Percentiles rank a stretch among this genome's conserved stretches.
phyloP scores from a whole-genome alignment of 2,113 vertebrate species.

The Bothrops jararaca region DNA sequence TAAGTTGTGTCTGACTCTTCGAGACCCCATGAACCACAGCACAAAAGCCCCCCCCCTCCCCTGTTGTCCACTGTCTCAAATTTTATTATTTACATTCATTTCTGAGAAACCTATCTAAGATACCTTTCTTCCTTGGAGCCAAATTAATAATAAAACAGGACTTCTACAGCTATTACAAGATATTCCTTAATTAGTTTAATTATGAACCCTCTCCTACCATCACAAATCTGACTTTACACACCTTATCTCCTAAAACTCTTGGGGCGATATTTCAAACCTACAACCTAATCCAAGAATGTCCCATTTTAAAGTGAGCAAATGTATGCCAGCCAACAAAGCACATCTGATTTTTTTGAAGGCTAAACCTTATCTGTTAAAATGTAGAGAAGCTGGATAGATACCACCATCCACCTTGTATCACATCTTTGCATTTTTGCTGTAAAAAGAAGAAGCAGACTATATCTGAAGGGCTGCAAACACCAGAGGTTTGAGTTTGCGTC shows the following conservation, averaged over 20 bases:
- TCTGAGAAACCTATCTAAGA: not conserved
- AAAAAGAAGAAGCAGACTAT: not conserved
- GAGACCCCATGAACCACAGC: not conserved
- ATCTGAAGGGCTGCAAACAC: not conserved
- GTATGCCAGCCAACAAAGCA: not conserved
- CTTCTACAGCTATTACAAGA: not conserved
- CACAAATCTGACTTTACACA: not conserved
- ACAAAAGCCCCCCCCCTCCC: fast-evolving
- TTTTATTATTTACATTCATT: not conserved
- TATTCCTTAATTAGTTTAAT: not conserved
- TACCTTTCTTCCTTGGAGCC: not conserved
- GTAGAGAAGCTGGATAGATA: too few relatives aligned
- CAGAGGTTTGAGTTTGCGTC: not conserved
- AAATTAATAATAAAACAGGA: not conserved
- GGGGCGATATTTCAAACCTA: not conserved
- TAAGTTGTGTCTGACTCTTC: not conserved
- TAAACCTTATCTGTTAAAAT: not conserved
- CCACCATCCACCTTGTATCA: not conserved
- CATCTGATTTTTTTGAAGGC: not conserved
- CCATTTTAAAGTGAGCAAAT: not conserved
- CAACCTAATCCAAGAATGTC: not conserved
- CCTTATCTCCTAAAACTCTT: not conserved
- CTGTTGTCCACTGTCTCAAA: not conserved
- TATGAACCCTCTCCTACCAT: not conserved
- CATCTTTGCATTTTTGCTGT: not conserved